A percentile compares a stretch with the other conserved stretches of the same genome.
Conservation (phyloP, 2,797 vertebrate species). For the Myotis pilosus region DNA sequence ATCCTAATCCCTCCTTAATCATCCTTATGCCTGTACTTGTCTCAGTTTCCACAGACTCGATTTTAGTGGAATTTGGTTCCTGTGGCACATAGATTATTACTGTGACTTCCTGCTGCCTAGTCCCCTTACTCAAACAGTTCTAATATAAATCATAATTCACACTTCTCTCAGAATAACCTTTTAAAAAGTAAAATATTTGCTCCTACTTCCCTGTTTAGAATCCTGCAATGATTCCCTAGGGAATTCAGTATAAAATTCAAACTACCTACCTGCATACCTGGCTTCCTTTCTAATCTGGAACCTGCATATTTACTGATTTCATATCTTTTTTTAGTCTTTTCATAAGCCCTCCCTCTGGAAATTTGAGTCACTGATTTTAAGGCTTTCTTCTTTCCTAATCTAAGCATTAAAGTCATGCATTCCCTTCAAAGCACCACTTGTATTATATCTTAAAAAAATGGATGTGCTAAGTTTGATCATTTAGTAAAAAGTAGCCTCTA, state of each 20-base stretch:
- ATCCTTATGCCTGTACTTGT: neutral
- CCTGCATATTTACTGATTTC: neutral
- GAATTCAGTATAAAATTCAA: neutral
- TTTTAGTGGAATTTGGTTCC: neutral
- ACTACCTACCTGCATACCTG: neutral
- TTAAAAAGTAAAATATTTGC: constrained; percentile 17
- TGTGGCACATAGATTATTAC: neutral
- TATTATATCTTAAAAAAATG: neutral
- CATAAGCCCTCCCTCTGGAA: neutral
- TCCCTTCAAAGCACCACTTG: neutral
- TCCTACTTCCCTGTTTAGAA: neutral
- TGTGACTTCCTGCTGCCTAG: neutral
- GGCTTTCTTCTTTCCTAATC: neutral
- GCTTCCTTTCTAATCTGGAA: neutral
- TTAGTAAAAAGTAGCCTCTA: neutral
- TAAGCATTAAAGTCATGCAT: neutral
- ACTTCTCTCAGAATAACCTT: neutral
- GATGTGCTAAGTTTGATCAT: neutral
- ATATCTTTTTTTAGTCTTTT: neutral
- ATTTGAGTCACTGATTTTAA: neutral
- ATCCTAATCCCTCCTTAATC: neutral
- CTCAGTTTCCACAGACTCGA: neutral
- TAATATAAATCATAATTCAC: neutral
- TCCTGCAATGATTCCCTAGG: neutral
- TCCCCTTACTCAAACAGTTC: neutral